A percentile compares a stretch with the other conserved stretches of the same genome.
Evolutionary conservation across 2,113 vertebrate genomes (phyloP).

Genomic region (Fregetta grallaria): DNA sequence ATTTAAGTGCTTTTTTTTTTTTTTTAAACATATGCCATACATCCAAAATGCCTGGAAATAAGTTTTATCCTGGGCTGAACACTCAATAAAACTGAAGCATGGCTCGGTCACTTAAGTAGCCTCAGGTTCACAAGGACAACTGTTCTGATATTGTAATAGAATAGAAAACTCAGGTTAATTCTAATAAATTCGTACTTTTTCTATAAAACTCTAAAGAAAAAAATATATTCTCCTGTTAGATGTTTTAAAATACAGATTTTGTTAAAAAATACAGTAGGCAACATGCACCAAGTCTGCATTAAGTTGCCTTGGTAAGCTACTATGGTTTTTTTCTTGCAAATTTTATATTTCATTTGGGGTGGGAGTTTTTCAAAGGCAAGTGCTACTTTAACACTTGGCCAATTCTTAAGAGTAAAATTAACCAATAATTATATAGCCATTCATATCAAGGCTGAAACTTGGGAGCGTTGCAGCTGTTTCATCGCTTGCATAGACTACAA

Average conservation of each 20-base stretch:
- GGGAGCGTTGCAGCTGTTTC: background rate
- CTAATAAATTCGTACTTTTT: background rate
- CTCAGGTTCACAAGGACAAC: background rate
- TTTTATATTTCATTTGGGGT: background rate
- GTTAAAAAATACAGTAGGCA: background rate
- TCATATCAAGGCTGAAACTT: background rate
- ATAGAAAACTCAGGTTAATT: background rate
- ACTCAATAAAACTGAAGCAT: background rate
- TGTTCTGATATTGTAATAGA: background rate
- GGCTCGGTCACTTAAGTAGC: background rate
- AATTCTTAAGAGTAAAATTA: background rate
- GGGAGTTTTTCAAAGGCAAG: background rate
- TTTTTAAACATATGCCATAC: background rate
- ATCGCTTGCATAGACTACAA: background rate
- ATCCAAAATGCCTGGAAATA: background rate
- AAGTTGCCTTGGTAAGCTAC: background rate
- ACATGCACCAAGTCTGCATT: background rate
- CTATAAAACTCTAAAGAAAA: background rate
- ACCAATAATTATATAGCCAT: background rate
- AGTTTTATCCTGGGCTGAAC: background rate
- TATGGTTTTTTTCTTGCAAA: background rate
- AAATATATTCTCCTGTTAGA: background rate
- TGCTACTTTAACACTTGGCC: background rate
- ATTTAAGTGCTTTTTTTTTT: background rate
- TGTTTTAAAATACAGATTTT: background rate